Conservation (phyloP, 2,888 invertebrate genomes). For the Erebia epiphron region DNA sequence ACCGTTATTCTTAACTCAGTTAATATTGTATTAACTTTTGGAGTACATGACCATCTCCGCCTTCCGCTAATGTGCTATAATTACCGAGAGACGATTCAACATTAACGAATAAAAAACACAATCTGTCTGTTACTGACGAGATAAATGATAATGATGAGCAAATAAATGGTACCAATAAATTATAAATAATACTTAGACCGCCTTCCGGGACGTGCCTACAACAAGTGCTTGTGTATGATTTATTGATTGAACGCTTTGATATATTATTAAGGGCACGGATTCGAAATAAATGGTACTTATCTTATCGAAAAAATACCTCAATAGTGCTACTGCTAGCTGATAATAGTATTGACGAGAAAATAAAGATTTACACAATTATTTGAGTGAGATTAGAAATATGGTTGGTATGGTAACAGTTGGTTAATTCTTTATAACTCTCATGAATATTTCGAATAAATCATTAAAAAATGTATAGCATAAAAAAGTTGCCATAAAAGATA, state of each 20-base stretch:
- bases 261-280: not conserved
- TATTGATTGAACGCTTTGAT: not conserved
- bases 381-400: no score
- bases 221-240: conserved; percentile 4
- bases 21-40: conserved; percentile 74
- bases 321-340: not conserved
- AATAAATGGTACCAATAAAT: conserved; percentile 11
- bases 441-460: not conserved
- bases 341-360: not conserved
- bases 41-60: conserved; percentile 55
- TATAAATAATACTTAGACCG: not conserved
- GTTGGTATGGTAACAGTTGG: no score
- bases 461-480: not conserved
- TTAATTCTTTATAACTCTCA: no score
- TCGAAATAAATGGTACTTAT: not conserved
- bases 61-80: conserved; percentile 55
- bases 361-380: no score
- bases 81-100: conserved; percentile 48
- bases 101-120: conserved; percentile 20
- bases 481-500: not conserved
- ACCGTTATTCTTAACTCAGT: conserved; percentile 76
- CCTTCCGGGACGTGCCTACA: not conserved
- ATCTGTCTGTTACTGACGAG: conserved; percentile 16
- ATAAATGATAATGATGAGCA: conserved; percentile 7
- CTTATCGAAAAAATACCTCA: not conserved